Evolutionary conservation across 2,797 vertebrate genomes (phyloP).

Genomic region (Meda fulgida): DNA sequence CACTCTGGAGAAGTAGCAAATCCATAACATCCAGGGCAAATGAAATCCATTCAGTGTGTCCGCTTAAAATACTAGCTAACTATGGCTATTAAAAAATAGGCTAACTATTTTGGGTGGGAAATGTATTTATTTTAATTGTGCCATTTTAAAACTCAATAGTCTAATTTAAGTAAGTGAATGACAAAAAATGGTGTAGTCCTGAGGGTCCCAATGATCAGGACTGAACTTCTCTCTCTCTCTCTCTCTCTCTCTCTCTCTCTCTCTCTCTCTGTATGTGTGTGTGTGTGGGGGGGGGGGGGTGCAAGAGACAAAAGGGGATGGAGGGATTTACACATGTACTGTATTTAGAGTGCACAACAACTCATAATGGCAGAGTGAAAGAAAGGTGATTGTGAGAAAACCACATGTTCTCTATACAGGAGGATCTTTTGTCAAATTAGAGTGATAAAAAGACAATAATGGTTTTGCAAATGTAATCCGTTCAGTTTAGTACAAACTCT

Average conservation of each 20-base stretch:
- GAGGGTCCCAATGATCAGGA: constrained; percentile 55
- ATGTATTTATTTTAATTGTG: neutral
- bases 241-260: constrained; percentile 19
- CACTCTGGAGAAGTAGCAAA: constrained; percentile 20
- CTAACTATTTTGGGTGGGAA: neutral
- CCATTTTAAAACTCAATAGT: neutral
- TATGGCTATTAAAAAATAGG: neutral
- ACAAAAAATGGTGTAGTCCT: constrained; percentile 62
- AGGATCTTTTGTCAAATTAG: neutral
- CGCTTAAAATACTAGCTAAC: neutral
- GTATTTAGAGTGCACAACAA: constrained; percentile 59
- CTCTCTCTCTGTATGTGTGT: neutral
- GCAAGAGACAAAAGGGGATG: constrained; percentile 56
- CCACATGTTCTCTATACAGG: neutral
- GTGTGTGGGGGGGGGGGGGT: neutral
- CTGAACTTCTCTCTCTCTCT: constrained; percentile 33
- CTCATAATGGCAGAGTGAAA: constrained; percentile 61
- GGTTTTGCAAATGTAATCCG: neutral
- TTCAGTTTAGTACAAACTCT: neutral
- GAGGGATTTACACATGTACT: constrained; percentile 68
- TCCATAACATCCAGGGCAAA: constrained; percentile 44
- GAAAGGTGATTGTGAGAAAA: constrained; percentile 8
- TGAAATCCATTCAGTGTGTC: neutral
- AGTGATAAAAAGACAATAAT: neutral
- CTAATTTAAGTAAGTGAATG: constrained; percentile 29